Conservation (phyloP, 2,888 invertebrate species). For the Liopterus haemorrhoidalis region DNA sequence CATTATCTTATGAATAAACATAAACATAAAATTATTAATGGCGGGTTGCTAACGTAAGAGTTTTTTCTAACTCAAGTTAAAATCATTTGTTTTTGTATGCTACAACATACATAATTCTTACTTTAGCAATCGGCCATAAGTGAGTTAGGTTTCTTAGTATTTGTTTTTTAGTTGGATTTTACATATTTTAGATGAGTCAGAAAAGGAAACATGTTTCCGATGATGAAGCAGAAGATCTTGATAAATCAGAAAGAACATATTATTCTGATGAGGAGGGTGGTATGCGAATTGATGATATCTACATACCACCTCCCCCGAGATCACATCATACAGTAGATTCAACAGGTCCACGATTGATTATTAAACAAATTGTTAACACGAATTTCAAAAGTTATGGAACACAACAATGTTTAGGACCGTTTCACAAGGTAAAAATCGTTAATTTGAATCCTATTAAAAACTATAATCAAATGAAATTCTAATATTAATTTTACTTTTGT, state of each 20-base stretch:
- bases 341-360: slow-evolving; percentile 79
- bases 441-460: slow-evolving; percentile 3
- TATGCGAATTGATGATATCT: slow-evolving; percentile 70
- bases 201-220: slow-evolving; percentile 17
- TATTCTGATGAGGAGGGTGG: slow-evolving; percentile 62
- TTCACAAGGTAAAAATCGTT: slow-evolving; percentile 90
- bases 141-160: too few species aligned
- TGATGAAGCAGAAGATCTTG: slow-evolving; percentile 27
- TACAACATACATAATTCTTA: too few species aligned
- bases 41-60: too few species aligned
- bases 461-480: background rate
- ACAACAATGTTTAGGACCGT: slow-evolving; percentile 78
- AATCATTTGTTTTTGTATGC: too few species aligned
- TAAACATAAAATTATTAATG: too few species aligned
- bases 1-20: too few species aligned
- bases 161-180: too few species aligned
- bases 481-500: slow-evolving; percentile 38
- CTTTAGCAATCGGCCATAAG: too few species aligned
- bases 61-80: too few species aligned
- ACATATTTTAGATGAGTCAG: too few species aligned
- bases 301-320: slow-evolving; percentile 72
- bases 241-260: slow-evolving; percentile 14
- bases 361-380: slow-evolving; percentile 81
- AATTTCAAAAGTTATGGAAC: slow-evolving; percentile 98
- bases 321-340: slow-evolving; percentile 65